phyloP scores from a whole-genome alignment of 1,140 invertebrate genomes.

The Drosophila sturtevanti region DNA sequence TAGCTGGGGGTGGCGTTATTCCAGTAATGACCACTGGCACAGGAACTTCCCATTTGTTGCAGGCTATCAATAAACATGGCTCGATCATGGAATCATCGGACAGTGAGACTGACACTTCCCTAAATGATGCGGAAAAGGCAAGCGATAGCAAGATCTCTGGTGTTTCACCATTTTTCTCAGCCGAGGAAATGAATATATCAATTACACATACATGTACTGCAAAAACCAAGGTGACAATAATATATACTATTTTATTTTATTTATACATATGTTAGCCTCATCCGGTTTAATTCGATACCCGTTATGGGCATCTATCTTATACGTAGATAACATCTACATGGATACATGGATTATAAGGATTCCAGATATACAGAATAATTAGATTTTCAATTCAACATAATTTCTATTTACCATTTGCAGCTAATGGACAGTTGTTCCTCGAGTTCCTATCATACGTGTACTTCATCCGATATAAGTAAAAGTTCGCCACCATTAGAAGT shows the following conservation, averaged over 20 bases:
- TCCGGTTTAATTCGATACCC: too few relatives aligned
- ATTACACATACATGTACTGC: slow-evolving; percentile 59
- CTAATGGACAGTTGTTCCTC: slow-evolving; percentile 72
- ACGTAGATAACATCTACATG: too few relatives aligned
- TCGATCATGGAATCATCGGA: slow-evolving; percentile 74
- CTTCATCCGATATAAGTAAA: slow-evolving; percentile 70
- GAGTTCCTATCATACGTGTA: slow-evolving; percentile 77
- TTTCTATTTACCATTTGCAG: slow-evolving; percentile 27
- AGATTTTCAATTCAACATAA: neutral
- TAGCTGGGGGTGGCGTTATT: neutral
- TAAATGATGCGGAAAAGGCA: slow-evolving; percentile 68
- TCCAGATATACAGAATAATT: neutral
- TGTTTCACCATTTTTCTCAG: slow-evolving; percentile 83
- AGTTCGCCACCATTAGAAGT: slow-evolving; percentile 56
- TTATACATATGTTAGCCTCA: too few relatives aligned
- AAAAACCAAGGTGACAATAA: slow-evolving; percentile 46
- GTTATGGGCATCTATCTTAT: too few relatives aligned
- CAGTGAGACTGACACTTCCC: slow-evolving; percentile 75
- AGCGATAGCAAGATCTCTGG: slow-evolving; percentile 83
- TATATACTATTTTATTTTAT: too few relatives aligned
- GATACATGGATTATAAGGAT: neutral
- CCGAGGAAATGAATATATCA: slow-evolving; percentile 81
- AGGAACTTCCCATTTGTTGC: slow-evolving; percentile 71
- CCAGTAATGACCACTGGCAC: slow-evolving; percentile 37
- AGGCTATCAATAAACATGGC: slow-evolving; percentile 78